Percentiles rank a stretch among this genome's conserved stretches.
phyloP scores from a whole-genome alignment of 2,888 invertebrate species.

The Machimus rusticus region DNA sequence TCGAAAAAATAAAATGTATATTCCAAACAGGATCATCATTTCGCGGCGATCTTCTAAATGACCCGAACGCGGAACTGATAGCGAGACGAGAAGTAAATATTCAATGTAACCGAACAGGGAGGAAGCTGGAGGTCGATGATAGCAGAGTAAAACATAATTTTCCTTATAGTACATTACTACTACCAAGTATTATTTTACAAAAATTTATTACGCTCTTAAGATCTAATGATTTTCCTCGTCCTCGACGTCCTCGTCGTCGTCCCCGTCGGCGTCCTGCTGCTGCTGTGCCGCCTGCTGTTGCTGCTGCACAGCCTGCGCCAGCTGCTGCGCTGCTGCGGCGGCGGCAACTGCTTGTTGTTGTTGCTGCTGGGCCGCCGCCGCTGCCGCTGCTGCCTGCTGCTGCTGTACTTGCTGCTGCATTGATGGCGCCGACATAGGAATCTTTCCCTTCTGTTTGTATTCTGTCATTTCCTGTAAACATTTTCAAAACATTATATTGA shows the following conservation, averaged over 20 bases:
- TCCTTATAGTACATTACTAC: constrained; percentile 48
- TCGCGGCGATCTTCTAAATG: background rate
- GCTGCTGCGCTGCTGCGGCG: constrained; percentile 49
- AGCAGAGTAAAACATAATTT: constrained; percentile 42
- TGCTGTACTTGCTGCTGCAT: constrained; percentile 54
- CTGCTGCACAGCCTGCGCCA: constrained; percentile 49
- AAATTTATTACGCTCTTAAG: constrained; percentile 49
- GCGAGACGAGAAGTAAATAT: background rate
- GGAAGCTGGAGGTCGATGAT: constrained; percentile 31
- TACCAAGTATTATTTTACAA: constrained; percentile 48
- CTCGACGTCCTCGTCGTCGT: constrained; percentile 62
- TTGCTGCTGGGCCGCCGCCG: constrained; percentile 56
- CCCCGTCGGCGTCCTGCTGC: constrained; percentile 60
- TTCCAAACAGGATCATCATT: background rate
- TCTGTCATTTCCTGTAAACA: constrained; percentile 62
- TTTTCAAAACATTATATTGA: constrained; percentile 1
- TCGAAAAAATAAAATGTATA: background rate
- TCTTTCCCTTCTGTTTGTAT: constrained; percentile 63
- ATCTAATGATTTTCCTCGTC: constrained; percentile 64
- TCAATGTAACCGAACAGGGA: background rate
- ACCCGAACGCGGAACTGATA: background rate
- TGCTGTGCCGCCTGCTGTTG: constrained; percentile 54
- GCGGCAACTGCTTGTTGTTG: constrained; percentile 61
- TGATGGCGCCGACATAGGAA: constrained; percentile 62
- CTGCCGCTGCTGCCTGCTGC: constrained; percentile 59